Base-by-base conservation (phyloP, 2,888 invertebrate species). In the Eilema caniola region DNA sequence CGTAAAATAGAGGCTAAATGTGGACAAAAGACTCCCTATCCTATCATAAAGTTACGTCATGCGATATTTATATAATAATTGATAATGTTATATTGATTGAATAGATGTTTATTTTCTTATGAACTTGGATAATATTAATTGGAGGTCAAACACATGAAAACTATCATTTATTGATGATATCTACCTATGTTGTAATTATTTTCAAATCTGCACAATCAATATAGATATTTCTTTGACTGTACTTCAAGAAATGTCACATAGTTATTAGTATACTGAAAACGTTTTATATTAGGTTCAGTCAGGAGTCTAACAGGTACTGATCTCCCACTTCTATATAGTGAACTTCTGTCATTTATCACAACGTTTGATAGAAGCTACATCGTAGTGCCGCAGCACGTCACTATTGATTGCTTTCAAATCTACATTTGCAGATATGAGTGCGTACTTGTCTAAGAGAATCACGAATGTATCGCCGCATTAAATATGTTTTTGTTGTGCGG, bases 401-500 rank as follows among this genome's bases (percentile, higher is more conserved):
- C 59, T 59, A 24, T 14, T 2, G 14, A 59, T 59, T 62, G 63
- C 25, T 66, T 37, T 63, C 63, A 61, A 60, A 25, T 28, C 62
- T 31, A 65, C 59, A 63, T 65, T 33, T 53, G 57, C 53, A 65
- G 67, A 60, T 67, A 56, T 69, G 66, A 56, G 31, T 31, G 23
- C 8, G 31, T 71, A 68, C 62, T 71, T 66, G 74, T 61, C 72
- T 74, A 65, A 76, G 73, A 69, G 77, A 73, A 72, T 71, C 68
- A 72, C 73, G 80, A 81, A 79, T 74, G 74, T 79, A 84, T 79
- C 84, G 79, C 76, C 78, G 75, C 77, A 81, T 83, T 83, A 84
- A 86, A 80, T 82, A 81, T 88, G 87, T 88, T 89, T 88, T 89
- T 88, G 88, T 88, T 85, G 81, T 79, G 82, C 77, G 82, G 77